These are phyloP conservation scores for Bimastos eiseni DNA, from an alignment of 2,888 invertebrate species.

Conservation along the genomic window DNA sequence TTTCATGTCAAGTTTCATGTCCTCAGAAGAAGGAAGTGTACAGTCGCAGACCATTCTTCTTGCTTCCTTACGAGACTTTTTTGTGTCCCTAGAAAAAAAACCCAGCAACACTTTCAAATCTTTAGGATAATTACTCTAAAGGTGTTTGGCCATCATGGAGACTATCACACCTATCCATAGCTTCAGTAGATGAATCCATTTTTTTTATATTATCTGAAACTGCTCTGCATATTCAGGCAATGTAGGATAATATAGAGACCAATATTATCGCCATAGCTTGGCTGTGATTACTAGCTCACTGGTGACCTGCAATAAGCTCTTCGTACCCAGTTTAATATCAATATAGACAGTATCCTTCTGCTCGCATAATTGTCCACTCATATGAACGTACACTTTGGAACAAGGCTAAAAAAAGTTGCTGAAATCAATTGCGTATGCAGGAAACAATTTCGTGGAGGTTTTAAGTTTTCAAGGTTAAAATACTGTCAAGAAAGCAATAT, in stretches of 20 bases:
- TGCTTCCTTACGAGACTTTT: constrained; percentile 79
- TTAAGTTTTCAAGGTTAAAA: no score
- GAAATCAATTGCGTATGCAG: no score
- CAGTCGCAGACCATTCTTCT: constrained; percentile 95
- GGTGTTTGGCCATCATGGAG: neutral
- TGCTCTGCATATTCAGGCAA: neutral
- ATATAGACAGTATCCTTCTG: neutral
- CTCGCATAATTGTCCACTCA: neutral
- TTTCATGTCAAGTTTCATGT: constrained; percentile 77
- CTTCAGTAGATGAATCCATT: neutral
- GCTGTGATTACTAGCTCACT: neutral
- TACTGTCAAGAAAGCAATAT: neutral
- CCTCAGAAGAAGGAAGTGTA: constrained; percentile 84
- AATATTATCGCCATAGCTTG: neutral
- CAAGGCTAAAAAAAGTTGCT: neutral
- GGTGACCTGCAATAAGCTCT: neutral
- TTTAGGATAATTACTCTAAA: neutral
- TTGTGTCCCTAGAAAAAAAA: constrained; percentile 28
- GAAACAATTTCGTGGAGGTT: no score
- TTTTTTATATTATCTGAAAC: neutral
- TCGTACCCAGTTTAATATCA: neutral
- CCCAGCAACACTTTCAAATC: neutral
- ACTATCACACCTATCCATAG: neutral
- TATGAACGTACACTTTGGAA: neutral
- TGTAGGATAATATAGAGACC: neutral